Base-by-base conservation (phyloP, 2,113 vertebrate species). In the Machaerirhynchus nigripectus region DNA sequence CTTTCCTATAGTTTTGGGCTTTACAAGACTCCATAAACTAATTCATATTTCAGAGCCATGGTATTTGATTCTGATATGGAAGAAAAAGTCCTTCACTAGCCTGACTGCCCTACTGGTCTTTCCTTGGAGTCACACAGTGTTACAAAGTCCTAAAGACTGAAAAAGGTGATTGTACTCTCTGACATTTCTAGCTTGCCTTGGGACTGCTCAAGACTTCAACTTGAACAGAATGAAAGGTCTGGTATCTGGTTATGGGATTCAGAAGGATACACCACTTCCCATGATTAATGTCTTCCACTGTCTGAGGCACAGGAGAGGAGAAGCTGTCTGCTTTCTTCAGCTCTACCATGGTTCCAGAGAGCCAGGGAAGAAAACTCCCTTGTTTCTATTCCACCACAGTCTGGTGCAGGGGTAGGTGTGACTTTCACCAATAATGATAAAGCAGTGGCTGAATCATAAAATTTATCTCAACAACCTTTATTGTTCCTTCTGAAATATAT, bases 61-160 rank as follows among this genome's bases (percentile, higher is more conserved):
- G 4, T 56, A 33, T 50, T 85, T 65, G 13, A 28, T 30, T 84
- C 28, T 86, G n/a, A 73, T 22, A 22, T 22, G 27, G 35, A 82
- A 77, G 26, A 76, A 16, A 10, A 84, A 64, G 42, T 50, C 17
- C n/a, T 70, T 63, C 37, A 47, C 46, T 61, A 15, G 3, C 10
- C 28, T 82, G 60, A 30, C 30, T 64, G 17, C 9, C 31, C 8
- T 65, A 44, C 21, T 60, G 15, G 12, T 46, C 37, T 61, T 83
- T 69, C 27, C 5, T 68, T 47, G 53, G 44, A 76, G 49, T 13
- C 37, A 56, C 37, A 37, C 16, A 17, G 13, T 31, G 17, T 31
- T 56, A n/a, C 0, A 0, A 81, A 57, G 24, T 23, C 68, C 47
- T 71, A 27, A 28, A 53, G 21, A 40, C 33, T 2, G 1, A 15